Evolutionary conservation across 2,113 vertebrate species (phyloP), one percentile per base, ranked within the genome.

Genomic region (Jaculus jaculus): DNA sequence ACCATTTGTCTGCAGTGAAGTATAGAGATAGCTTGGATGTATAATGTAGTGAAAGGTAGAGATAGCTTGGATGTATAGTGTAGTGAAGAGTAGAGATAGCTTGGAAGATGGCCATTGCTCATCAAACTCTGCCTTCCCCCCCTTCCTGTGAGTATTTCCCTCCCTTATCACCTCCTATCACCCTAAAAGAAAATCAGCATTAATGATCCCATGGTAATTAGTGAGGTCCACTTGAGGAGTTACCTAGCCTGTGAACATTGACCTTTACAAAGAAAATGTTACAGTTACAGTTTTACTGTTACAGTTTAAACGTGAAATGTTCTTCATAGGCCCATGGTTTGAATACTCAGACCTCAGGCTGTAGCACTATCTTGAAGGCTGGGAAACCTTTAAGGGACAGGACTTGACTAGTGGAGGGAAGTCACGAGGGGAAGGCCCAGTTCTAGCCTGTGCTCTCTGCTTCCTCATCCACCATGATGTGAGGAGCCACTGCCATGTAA

Each of bases 251-350:
- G 23, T 7, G 5, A 39, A 51, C 58, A 54, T 11, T 89, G 65
- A 24, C 32, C 34, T 71, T 92, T 94, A 81, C 85, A 88, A 71
- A 92, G 47, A 42, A 95, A 39, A 75, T 37, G 58, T n/a, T n/a
- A 39, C 47, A 34, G 13, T 10, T 10, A 11, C 0, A n/a, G 82
- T 84, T 54, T 84, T n/a, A 39, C 47, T 54, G 13, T 10, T 10
- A 11, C 0, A n/a, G 82, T 84, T 54, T 84, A 63, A 69, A 68
- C 0, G 1, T 68, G 54, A 54, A 54, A 54, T 54, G 54, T 54
- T 12, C 54, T 12, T 54, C 54, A 54, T 7, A 54, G 54, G 2
- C 54, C 47, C 28, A 16, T n/a, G 47, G 12, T 69, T 69, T 68
- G 39, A 51, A 10, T 24, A n/a, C 28, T 65, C 60, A 42, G 5